Evolutionary conservation across 92 coral and sea anemone species (phyloP), one percentile per base, ranked within the genome.

Genomic region (Zoanthus sansibaricus): DNA sequence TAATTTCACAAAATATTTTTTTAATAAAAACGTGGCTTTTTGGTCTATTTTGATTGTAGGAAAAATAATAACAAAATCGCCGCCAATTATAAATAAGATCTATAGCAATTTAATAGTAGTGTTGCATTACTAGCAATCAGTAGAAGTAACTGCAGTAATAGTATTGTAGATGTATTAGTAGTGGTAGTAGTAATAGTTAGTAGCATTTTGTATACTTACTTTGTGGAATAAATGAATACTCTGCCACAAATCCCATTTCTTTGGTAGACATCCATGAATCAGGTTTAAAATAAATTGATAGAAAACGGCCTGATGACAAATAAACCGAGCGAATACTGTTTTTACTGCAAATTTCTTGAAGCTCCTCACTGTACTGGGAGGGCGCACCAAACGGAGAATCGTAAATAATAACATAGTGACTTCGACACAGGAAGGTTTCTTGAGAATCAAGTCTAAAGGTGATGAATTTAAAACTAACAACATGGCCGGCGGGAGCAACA

Each of bases 301-400:
- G 75, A 5, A n/a, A 46, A 5, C 85, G 85, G 47, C 62, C 75
- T n/a, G 85, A 18, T 18, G 85, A 80, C 16, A 64, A 80, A 15
- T 5, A 18, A 7, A 7, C 45, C 7, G 73, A 47, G 2, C 13
- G 75, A 66, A 80, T 46, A 15, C 66, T 58, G 18, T 25, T 66
- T 72, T 68, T 21, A 18, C 59, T 33, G 13, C 62, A 49, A 51
- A 64, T 16, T 46, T 80, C 2, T 9, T 25, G 61, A 46, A 80
- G 21, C 13, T 32, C 51, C 14, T 44, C 56, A 49, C 17, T 21
- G 16, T 76, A 76, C 17, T 54, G 12, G 25, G 85, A 67, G 8
- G 75, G 52, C 15, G 21, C 73, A 7, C 85, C 85, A 46, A 45
- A 80, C 11, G 75, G 85, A 45, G 44, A 62, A 72, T 80, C 52